Evolutionary conservation across 2,888 invertebrate species (phyloP).

Genomic region (Dasysyrphus tricinctus): DNA sequence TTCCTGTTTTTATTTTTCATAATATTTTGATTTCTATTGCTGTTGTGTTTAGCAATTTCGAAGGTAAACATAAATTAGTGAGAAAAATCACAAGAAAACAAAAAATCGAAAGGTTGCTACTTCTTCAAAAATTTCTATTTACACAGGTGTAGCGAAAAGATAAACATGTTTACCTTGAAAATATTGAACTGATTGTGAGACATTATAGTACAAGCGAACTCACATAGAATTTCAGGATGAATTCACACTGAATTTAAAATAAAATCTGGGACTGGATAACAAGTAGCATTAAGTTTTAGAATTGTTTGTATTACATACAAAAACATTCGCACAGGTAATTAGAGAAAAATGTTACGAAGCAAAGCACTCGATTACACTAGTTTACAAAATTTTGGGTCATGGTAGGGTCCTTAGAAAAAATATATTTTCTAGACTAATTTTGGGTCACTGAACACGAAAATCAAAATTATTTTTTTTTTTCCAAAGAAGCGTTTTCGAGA

Average conservation of each 20-base stretch:
- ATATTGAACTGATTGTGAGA: constrained; percentile 16
- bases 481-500: too few relatives aligned
- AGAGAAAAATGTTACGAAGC: too few relatives aligned
- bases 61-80: constrained; percentile 9
- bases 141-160: neutral
- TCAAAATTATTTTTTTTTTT: too few relatives aligned
- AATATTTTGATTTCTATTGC: neutral
- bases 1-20: neutral
- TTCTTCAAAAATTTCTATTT: neutral
- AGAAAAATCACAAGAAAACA: neutral
- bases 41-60: neutral
- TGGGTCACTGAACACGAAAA: too few relatives aligned
- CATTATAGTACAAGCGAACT: neutral
- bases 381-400: too few relatives aligned
- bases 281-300: too few relatives aligned
- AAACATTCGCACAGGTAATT: too few relatives aligned
- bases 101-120: neutral
- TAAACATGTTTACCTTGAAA: constrained; percentile 12
- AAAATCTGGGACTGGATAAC: too few relatives aligned
- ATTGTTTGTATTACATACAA: too few relatives aligned
- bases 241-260: neutral
- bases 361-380: too few relatives aligned
- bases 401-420: too few relatives aligned
- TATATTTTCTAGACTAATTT: too few relatives aligned
- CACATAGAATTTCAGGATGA: neutral